Evolutionary conservation across 1,140 invertebrate species (phyloP).

Genomic region (Lamellibrachia luymesi): DNA sequence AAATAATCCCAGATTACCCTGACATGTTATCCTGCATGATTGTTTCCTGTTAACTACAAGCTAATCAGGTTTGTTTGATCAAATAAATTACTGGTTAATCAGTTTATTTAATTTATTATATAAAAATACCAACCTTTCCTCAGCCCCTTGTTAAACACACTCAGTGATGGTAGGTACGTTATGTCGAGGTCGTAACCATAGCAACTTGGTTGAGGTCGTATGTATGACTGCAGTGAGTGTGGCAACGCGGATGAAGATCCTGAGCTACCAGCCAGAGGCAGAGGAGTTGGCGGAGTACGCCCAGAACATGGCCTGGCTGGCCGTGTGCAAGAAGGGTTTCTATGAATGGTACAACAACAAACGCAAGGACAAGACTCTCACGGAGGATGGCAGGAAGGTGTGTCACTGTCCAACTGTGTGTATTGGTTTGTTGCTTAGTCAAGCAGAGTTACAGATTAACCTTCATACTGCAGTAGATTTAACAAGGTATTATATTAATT

Average conservation of each 20-base stretch:
- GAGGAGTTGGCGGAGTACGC: conserved; percentile 49
- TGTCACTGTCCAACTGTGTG: not conserved
- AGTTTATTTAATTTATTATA: not conserved
- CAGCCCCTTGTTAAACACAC: not conserved
- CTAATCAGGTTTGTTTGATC: not conserved
- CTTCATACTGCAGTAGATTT: too few relatives aligned
- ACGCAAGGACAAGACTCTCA: conserved; percentile 26
- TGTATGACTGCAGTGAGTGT: conserved; percentile 22
- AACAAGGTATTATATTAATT: too few relatives aligned
- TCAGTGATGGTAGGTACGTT: not conserved
- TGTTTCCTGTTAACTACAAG: not conserved
- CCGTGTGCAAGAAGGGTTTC: conserved; percentile 36
- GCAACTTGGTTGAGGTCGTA: not conserved
- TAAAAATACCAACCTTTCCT: not conserved
- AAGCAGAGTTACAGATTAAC: too few relatives aligned
- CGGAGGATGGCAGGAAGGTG: conserved; percentile 9
- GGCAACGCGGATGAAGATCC: conserved; percentile 7
- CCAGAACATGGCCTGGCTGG: conserved; percentile 49
- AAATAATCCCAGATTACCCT: too few relatives aligned
- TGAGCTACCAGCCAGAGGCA: conserved; percentile 40
- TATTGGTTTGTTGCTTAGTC: not conserved
- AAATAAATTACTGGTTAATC: not conserved
- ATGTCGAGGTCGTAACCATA: not conserved
- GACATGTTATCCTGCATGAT: too few relatives aligned
- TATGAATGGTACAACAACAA: conserved; percentile 40